These are phyloP conservation scores for Dioctria linearis DNA, from an alignment of 2,888 invertebrate genomes.

Conservation along the genomic window DNA sequence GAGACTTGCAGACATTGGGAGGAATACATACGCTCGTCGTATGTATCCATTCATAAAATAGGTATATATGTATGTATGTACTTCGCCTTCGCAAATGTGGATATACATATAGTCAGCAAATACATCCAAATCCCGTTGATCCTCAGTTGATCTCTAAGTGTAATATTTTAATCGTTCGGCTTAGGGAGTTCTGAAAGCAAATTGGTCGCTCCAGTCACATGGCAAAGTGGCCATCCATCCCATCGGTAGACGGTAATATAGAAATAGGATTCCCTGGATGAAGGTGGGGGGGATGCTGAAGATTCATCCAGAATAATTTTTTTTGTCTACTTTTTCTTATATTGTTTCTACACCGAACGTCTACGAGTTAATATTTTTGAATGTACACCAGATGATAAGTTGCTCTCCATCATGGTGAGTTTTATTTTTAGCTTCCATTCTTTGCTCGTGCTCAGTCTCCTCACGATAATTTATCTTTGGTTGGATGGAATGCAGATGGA, in stretches of 20 bases:
- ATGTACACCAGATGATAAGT: constrained; percentile 9
- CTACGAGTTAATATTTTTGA: not conserved
- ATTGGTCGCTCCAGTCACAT: constrained; percentile 52
- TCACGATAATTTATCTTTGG: not conserved
- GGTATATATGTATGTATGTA: too few relatives aligned
- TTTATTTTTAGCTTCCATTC: constrained; percentile 28
- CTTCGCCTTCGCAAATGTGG: constrained; percentile 8
- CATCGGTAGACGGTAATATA: not conserved
- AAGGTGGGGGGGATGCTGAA: not conserved
- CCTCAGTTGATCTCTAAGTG: constrained; percentile 61
- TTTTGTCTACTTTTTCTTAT: not conserved
- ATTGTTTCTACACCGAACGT: not conserved
- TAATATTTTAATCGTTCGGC: constrained; percentile 61
- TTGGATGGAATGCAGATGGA: not conserved
- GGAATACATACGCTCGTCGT: not conserved
- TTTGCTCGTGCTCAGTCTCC: not conserved
- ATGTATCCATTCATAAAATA: too few relatives aligned
- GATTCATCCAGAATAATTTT: not conserved
- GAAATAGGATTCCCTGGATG: not conserved
- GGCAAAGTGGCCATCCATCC: constrained; percentile 7
- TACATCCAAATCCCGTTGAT: constrained; percentile 60
- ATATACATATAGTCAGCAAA: constrained; percentile 42
- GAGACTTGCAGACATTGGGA: not conserved
- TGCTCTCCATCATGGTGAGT: not conserved
- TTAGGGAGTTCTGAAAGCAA: constrained; percentile 56